Base-by-base conservation (phyloP, 2,797 vertebrate genomes). In the Danionella dracula region DNA sequence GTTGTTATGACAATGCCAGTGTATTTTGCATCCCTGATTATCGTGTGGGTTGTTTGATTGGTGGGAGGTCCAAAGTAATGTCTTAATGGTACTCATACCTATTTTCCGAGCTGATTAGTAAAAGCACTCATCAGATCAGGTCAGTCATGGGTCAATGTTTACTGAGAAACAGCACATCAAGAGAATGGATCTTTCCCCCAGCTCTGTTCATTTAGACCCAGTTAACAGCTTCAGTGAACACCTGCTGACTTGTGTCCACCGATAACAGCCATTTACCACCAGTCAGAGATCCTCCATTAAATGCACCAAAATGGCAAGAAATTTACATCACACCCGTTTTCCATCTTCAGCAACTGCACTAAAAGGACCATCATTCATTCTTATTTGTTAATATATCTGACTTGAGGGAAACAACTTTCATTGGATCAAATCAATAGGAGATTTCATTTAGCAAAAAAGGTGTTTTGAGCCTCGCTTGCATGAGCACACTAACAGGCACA, bases 101-200 rank as follows among this genome's bases (percentile, higher is more conserved):
- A 50, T 58, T 54, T 64, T n/a, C 49, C 48, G 54, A 58, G 60
- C 56, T 60, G 46, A 59, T 51, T 29, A 46, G 53, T 56, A 49
- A 49, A 63, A 37, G 45, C 51, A 44, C 45, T 59, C 41, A 20
- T 69, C 50, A 48, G 59, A 46, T 66, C 17, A 34, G 61, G 55
- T 73, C 51, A 70, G 45, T 16, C n/a, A 23, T 1, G 1, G 66
- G 66, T 59, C 64, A 68, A 15, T 38, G 31, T 51, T 66, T 66
- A 66, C 64, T 19, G 42, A 46, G 53, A 42, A 57, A 29, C 53
- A 46, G 42, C 63, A 42, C 21, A 57, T 66, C 53, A 40, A 57
- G 53, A 57, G 53, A 66, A 57, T 66, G 64, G 44, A 66, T 66
- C 53, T 42, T 32, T 53, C 41, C 62, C 41, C n/a, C 56, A 35